Conservation (phyloP, 2,113 vertebrate species). For the Gambusia affinis region DNA sequence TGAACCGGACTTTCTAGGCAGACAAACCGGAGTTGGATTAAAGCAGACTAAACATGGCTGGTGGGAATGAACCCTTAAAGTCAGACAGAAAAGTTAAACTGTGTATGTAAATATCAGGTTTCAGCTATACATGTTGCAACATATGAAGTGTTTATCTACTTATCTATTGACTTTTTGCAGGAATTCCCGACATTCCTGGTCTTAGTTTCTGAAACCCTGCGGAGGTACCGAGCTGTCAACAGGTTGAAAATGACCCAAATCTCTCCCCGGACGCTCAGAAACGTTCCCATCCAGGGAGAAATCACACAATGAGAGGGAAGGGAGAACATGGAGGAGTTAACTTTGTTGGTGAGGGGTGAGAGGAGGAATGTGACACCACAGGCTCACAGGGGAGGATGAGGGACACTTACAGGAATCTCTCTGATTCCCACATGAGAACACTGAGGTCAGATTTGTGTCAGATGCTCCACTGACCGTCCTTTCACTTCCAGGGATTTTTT, state of each 20-base stretch:
- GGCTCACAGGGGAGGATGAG: slow-evolving; percentile 57
- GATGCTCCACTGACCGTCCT: slow-evolving; percentile 26
- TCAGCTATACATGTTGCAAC: too few species aligned
- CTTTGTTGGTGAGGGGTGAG: slow-evolving; percentile 12
- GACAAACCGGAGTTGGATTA: too few species aligned
- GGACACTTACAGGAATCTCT: slow-evolving; percentile 67
- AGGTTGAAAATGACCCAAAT: slow-evolving; percentile 15
- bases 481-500: neutral
- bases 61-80: neutral
- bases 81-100: too few species aligned
- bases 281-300: slow-evolving; percentile 18
- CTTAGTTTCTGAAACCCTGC: neutral
- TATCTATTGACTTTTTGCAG: neutral
- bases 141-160: neutral
- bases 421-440: slow-evolving; percentile 58
- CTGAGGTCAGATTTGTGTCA: slow-evolving; percentile 39
- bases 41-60: too few species aligned
- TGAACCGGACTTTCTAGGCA: too few species aligned
- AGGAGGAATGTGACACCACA: slow-evolving; percentile 67
- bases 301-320: slow-evolving; percentile 20
- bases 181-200: slow-evolving; percentile 24
- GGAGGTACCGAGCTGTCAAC: too few species aligned
- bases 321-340: slow-evolving; percentile 36
- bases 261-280: slow-evolving; percentile 44
- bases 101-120: too few species aligned